Conservation (phyloP, 30 jellyfish, hydroid and myxozoan genomes). For the Nemopilema nomurai region DNA sequence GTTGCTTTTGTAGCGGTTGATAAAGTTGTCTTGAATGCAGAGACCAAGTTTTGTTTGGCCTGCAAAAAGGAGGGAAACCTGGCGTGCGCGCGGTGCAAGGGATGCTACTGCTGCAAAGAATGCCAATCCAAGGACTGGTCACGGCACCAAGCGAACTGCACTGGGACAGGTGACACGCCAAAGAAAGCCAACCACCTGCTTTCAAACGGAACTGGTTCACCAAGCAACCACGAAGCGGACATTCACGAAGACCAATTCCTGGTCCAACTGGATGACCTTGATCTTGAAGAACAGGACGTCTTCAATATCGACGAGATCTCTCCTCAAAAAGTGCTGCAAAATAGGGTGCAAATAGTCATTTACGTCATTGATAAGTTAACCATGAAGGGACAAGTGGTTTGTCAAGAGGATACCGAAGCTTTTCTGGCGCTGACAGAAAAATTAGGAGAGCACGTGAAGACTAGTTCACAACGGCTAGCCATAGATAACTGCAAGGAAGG, state of each 20-base stretch:
- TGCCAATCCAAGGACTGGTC: constrained; percentile 84
- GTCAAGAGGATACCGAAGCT: constrained; percentile 25
- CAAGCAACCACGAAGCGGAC: neutral
- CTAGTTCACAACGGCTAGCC: neutral
- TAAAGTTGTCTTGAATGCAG: neutral
- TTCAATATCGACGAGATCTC: constrained; percentile 21
- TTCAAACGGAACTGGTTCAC: constrained; percentile 4
- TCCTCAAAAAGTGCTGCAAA: constrained; percentile 24
- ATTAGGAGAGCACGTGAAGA: constrained; percentile 1
- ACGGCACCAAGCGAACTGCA: constrained; percentile 52
- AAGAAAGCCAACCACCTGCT: neutral
- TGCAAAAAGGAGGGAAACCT: constrained; percentile 51
- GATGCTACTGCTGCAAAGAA: constrained; percentile 64
- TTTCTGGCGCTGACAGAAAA: constrained; percentile 37
- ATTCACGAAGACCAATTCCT: constrained; percentile 23
- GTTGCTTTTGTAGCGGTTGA: neutral
- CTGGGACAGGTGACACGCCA: neutral
- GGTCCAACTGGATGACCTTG: constrained; percentile 19
- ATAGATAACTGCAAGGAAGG: constrained; percentile 46
- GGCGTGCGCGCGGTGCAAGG: constrained; percentile 60
- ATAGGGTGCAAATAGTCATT: neutral
- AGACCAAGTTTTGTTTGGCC: constrained; percentile 16
- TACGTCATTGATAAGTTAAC: constrained; percentile 47
- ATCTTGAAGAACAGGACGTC: neutral
- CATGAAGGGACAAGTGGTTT: constrained; percentile 56